Evolutionary conservation across 1,140 invertebrate species (phyloP).

Genomic region (Apis florea): DNA sequence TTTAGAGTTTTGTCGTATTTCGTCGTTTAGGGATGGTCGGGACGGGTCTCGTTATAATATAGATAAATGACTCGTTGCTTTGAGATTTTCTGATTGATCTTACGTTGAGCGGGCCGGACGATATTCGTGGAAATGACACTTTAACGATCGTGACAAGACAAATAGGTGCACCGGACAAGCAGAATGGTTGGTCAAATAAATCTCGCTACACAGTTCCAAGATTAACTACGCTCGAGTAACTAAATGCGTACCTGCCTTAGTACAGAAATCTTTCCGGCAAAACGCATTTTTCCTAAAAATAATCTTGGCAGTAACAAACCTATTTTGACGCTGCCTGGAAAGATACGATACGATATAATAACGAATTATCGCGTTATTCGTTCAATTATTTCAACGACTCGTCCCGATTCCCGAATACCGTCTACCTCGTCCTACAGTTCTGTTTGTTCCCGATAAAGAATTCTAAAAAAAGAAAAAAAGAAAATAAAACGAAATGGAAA

Average conservation of each 20-base stretch:
- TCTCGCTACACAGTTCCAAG: slow-evolving; percentile 65
- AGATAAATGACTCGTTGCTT: slow-evolving; percentile 50
- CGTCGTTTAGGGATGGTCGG: no score
- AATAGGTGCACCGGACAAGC: slow-evolving; percentile 62
- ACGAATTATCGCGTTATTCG: slow-evolving; percentile 52
- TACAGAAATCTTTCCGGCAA: slow-evolving; percentile 64
- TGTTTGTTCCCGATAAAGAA: no score
- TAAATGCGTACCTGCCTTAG: slow-evolving; percentile 59
- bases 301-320: slow-evolving; percentile 60
- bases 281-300: slow-evolving; percentile 66
- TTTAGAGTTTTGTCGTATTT: slow-evolving; percentile 22
- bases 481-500: neutral
- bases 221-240: slow-evolving; percentile 65
- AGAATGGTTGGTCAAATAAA: slow-evolving; percentile 65
- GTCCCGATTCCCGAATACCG: neutral
- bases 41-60: slow-evolving; percentile 39
- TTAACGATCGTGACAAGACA: slow-evolving; percentile 68
- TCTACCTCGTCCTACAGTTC: no score
- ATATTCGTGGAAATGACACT: slow-evolving; percentile 72
- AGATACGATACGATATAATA: slow-evolving; percentile 49
- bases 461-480: neutral
- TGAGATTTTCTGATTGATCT: slow-evolving; percentile 58
- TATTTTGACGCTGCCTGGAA: slow-evolving; percentile 53
- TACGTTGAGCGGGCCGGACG: slow-evolving; percentile 38
- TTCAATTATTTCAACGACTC: slow-evolving; percentile 30